phyloP scores from a whole-genome alignment of 1,140 invertebrate species.

The Aphaenogaster floridana region DNA sequence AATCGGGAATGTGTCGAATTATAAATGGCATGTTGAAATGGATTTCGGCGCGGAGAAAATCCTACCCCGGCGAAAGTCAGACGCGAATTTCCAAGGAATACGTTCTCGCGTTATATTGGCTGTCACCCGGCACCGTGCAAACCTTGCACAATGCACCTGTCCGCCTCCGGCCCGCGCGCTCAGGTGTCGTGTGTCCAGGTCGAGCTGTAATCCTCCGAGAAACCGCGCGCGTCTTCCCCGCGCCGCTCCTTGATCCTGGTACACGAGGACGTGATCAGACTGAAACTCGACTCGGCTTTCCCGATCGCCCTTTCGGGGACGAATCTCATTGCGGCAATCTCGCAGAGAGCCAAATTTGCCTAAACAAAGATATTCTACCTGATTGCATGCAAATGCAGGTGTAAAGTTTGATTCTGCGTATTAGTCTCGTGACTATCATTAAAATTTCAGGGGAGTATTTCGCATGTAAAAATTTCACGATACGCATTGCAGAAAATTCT shows the following conservation, averaged over 20 bases:
- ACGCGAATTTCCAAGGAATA: slow-evolving; percentile 45
- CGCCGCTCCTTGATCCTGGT: slow-evolving; percentile 15
- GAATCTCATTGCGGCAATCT: slow-evolving; percentile 17
- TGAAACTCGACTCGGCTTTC: slow-evolving; percentile 9
- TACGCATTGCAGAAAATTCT: not conserved
- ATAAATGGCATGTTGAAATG: slow-evolving; percentile 36
- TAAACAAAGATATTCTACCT: slow-evolving; percentile 31
- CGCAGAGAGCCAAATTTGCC: slow-evolving; percentile 23
- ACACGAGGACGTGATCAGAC: slow-evolving; percentile 51
- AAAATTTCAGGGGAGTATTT: not conserved
- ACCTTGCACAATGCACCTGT: slow-evolving; percentile 21
- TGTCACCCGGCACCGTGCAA: slow-evolving; percentile 23
- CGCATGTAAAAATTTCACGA: not conserved
- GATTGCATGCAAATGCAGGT: not conserved
- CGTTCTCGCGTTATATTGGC: slow-evolving; percentile 28
- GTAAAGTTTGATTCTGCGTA: not conserved
- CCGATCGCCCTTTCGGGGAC: slow-evolving; percentile 33
- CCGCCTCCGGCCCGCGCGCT: not conserved
- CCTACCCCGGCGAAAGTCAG: slow-evolving; percentile 18
- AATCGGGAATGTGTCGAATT: slow-evolving; percentile 30
- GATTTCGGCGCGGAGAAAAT: slow-evolving; percentile 22
- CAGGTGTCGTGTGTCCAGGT: slow-evolving; percentile 49
- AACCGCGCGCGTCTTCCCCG: not conserved
- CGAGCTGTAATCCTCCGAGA: slow-evolving; percentile 42
- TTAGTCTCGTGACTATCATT: not conserved